phyloP scores from a whole-genome alignment of 1,140 invertebrate species.

The Magallana angulata region DNA sequence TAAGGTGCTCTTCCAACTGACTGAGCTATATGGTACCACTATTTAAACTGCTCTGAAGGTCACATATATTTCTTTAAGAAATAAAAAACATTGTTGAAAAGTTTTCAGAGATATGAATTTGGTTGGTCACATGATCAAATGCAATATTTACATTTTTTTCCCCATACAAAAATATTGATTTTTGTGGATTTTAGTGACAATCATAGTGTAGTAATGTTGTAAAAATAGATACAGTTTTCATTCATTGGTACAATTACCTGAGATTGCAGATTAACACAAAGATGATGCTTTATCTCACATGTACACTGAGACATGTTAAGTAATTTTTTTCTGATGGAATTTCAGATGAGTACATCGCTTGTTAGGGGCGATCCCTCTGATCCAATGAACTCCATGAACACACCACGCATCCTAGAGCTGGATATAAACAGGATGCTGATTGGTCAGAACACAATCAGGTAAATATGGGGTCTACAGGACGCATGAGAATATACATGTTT shows the following conservation, averaged over 20 bases:
- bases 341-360: slow-evolving; percentile 69
- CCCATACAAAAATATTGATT: not conserved
- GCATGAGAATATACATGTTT: too few relatives aligned
- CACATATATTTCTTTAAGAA: too few relatives aligned
- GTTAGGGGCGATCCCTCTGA: slow-evolving; percentile 52
- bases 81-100: too few relatives aligned
- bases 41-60: too few relatives aligned
- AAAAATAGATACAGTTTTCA: not conserved
- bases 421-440: slow-evolving; percentile 80
- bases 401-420: slow-evolving; percentile 77
- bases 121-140: too few relatives aligned
- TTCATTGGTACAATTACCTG: not conserved
- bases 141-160: too few relatives aligned
- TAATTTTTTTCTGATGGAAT: slow-evolving; percentile 12
- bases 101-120: too few relatives aligned
- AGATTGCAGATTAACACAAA: not conserved
- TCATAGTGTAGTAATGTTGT: not conserved
- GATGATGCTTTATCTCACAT: not conserved
- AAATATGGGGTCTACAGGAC: not conserved
- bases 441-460: slow-evolving; percentile 79
- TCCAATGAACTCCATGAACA: slow-evolving; percentile 63
- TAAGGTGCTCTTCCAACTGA: too few relatives aligned
- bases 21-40: too few relatives aligned
- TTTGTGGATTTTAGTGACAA: not conserved
- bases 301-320: not conserved